These are phyloP conservation scores for Eilema griseolum DNA, from an alignment of 2,888 invertebrate species.

Conservation along the genomic window DNA sequence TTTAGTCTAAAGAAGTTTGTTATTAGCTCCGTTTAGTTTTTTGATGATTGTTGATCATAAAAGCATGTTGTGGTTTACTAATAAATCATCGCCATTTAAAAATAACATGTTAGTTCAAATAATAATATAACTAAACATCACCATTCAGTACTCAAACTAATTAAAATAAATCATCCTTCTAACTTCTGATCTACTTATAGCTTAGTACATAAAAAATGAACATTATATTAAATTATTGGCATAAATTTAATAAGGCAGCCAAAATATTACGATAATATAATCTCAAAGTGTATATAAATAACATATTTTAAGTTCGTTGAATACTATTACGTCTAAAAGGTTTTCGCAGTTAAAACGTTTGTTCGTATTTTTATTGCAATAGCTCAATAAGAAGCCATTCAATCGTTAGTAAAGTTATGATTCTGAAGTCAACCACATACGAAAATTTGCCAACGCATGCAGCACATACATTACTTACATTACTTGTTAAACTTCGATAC, in stretches of 20 bases:
- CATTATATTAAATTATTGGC: background rate
- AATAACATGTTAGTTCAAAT: background rate
- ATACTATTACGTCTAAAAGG: constrained; percentile 35
- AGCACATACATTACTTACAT: too few species aligned
- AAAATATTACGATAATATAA: background rate
- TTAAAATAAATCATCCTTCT: background rate
- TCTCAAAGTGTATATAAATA: background rate
- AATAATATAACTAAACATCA: background rate
- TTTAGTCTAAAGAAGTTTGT: too few species aligned
- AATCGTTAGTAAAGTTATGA: background rate
- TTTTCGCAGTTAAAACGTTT: constrained; percentile 27
- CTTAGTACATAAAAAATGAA: background rate
- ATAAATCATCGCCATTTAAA: background rate
- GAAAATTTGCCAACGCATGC: too few species aligned
- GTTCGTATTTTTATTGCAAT: constrained; percentile 12
- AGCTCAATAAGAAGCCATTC: background rate
- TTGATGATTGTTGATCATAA: too few species aligned
- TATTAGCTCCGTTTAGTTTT: too few species aligned
- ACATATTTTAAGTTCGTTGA: constrained; percentile 6
- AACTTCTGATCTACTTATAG: background rate
- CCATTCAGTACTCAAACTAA: background rate
- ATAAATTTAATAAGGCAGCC: background rate
- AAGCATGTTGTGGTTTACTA: too few species aligned
- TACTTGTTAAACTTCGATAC: too few species aligned
- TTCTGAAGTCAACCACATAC: too few species aligned